These are phyloP conservation scores for Glandiceps talaboti DNA, from an alignment of 53 echinoderm and acorn worm species.

Conservation along the genomic window DNA sequence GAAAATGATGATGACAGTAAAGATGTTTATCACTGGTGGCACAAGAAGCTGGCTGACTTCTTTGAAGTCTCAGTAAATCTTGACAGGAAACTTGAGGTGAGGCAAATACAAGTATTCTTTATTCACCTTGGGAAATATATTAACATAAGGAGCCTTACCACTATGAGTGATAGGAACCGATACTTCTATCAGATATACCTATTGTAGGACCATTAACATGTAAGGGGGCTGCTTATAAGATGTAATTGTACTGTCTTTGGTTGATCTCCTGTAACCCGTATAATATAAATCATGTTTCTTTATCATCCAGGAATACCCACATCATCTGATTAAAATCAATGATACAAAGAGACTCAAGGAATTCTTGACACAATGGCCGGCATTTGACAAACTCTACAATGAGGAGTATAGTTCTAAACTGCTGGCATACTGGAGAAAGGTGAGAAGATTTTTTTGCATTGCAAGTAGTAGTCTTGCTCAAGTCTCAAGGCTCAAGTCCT, in stretches of 20 bases:
- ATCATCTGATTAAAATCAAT: conserved; percentile 57
- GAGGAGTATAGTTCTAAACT: conserved; percentile 84
- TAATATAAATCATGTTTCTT: background rate
- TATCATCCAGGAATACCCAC: conserved; percentile 47
- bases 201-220: too few relatives aligned
- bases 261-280: too few relatives aligned
- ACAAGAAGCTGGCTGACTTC: conserved; percentile 52
- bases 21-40: conserved; percentile 66
- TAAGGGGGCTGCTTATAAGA: too few relatives aligned
- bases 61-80: conserved; percentile 39
- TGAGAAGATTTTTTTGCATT: too few relatives aligned
- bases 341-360: conserved; percentile 35
- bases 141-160: too few relatives aligned
- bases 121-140: too few relatives aligned
- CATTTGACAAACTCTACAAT: conserved; percentile 81
- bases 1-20: conserved; percentile 8
- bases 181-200: too few relatives aligned
- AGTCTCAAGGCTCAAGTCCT: too few relatives aligned
- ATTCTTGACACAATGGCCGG: conserved; percentile 61
- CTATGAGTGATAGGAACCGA: too few relatives aligned
- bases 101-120: too few relatives aligned
- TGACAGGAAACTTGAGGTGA: conserved; percentile 65
- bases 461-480: too few relatives aligned
- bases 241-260: too few relatives aligned
- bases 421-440: conserved; percentile 90